These are phyloP conservation scores for Daubentonia madagascariensis DNA, from an alignment of 2,113 vertebrate genomes.

Conservation along the genomic window DNA sequence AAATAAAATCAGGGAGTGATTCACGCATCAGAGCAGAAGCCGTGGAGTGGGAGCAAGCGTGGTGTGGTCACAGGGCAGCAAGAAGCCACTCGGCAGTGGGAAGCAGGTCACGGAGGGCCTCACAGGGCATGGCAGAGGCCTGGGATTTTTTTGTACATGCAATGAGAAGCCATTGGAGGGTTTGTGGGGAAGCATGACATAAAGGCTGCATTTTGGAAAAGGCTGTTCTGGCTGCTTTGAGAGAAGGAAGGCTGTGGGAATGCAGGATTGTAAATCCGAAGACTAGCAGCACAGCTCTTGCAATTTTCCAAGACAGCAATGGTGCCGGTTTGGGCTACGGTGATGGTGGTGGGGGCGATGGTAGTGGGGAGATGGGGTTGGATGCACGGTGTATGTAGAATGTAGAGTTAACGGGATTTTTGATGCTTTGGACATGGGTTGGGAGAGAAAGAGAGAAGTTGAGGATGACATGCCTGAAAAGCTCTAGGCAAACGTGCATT, in stretches of 20 bases:
- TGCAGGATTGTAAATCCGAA: background rate
- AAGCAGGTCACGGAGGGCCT: background rate
- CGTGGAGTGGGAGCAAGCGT: background rate
- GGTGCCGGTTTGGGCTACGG: background rate
- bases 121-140: background rate
- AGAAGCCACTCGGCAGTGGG: background rate
- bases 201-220: background rate
- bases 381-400: background rate
- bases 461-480: background rate
- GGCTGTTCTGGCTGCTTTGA: background rate
- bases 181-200: background rate
- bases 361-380: background rate
- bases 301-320: background rate
- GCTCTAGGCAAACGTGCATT: background rate
- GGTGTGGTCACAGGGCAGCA: background rate
- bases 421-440: background rate
- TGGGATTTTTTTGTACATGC: background rate
- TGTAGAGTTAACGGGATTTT: background rate
- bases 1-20: too few relatives aligned
- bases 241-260: background rate
- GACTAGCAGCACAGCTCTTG: background rate
- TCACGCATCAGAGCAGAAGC: background rate
- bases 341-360: background rate
- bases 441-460: background rate
- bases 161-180: background rate